phyloP scores from a whole-genome alignment of 2,888 invertebrate species.

The Xylota sylvarum region DNA sequence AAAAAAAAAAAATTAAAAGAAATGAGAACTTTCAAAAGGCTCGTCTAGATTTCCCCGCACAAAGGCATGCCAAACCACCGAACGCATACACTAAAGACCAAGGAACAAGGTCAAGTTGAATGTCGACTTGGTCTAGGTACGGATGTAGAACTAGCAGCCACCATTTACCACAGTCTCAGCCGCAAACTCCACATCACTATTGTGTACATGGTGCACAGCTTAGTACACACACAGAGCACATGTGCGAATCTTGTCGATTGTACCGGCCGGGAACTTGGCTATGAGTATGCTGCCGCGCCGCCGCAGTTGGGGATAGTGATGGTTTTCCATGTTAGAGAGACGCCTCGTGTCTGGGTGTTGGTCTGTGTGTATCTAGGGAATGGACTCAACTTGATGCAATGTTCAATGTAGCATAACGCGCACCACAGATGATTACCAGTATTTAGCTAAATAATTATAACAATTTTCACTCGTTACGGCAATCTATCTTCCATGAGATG shows the following conservation, averaged over 20 bases:
- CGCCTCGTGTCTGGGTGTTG: conserved; percentile 71
- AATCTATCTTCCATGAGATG: conserved; percentile 59
- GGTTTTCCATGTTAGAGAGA: conserved; percentile 65
- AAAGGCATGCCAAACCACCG: conserved; percentile 23
- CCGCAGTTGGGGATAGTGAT: conserved; percentile 47
- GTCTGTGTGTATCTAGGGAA: conserved; percentile 62
- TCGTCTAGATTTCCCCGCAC: conserved; percentile 40
- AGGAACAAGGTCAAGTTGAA: conserved; percentile 77
- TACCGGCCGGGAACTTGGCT: conserved; percentile 23
- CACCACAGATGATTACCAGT: conserved; percentile 74
- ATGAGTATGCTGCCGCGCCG: background rate
- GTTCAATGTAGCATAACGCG: conserved; percentile 69
- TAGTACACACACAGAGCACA: background rate
- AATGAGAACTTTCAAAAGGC: conserved; percentile 48
- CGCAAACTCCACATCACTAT: conserved; percentile 30
- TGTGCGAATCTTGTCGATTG: conserved; percentile 39
- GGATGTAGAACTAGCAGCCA: conserved; percentile 46
- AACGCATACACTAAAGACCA: conserved; percentile 23
- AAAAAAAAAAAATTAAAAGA: background rate
- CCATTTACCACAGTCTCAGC: conserved; percentile 42
- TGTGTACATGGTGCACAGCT: background rate
- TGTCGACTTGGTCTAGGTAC: conserved; percentile 72
- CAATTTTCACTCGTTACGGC: conserved; percentile 77
- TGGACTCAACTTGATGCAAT: conserved; percentile 49
- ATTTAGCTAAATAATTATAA: conserved; percentile 77